Evolutionary conservation across 2,888 invertebrate species (phyloP).

Genomic region (Timandra comae): DNA sequence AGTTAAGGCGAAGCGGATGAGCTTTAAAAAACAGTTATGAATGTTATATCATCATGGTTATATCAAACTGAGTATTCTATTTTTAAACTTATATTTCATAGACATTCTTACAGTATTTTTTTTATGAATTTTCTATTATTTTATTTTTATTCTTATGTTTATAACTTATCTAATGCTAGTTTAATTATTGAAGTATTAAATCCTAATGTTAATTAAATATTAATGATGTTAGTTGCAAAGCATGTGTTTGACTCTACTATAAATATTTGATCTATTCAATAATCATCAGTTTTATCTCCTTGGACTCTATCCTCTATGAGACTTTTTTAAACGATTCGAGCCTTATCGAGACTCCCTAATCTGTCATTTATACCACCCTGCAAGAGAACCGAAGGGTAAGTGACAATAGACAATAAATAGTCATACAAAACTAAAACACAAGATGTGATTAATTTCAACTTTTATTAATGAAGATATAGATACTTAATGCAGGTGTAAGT

Average conservation of each 20-base stretch:
- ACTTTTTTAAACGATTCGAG: constrained; percentile 3
- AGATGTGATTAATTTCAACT: too few relatives aligned
- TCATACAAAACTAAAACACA: too few relatives aligned
- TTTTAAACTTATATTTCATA: constrained; percentile 30
- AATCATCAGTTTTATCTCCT: background rate
- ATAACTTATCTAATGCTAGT: too few relatives aligned
- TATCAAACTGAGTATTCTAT: constrained; percentile 34
- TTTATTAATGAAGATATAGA: too few relatives aligned
- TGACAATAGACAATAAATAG: too few relatives aligned
- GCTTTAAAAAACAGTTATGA: constrained; percentile 41
- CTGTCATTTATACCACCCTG: constrained; percentile 65
- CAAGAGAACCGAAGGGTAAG: constrained; percentile 49
- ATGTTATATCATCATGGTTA: constrained; percentile 48
- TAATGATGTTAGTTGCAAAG: constrained; percentile 51
- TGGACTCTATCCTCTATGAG: background rate
- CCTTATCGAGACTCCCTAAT: constrained; percentile 9
- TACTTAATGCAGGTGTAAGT: too few relatives aligned
- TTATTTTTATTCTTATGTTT: background rate
- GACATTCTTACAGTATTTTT: too few relatives aligned
- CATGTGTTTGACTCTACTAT: constrained; percentile 26
- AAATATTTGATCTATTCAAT: constrained; percentile 1
- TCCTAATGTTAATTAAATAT: background rate
- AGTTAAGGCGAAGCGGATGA: constrained; percentile 76
- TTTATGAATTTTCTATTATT: too few relatives aligned
- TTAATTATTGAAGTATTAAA: background rate